Evolutionary conservation across 1,140 invertebrate species (phyloP).

Genomic region (Musca vetustissima): DNA sequence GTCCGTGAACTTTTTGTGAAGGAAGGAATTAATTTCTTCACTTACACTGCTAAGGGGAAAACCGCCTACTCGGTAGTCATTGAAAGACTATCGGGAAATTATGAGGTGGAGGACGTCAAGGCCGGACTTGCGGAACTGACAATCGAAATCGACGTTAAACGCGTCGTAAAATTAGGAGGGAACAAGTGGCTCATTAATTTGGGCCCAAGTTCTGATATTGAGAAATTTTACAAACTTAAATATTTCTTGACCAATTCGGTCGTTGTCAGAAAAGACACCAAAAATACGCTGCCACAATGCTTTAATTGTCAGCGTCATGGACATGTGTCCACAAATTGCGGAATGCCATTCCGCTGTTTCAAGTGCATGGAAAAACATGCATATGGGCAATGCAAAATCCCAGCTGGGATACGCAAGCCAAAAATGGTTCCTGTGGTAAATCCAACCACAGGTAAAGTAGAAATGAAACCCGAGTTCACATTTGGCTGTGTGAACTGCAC

Average conservation of each 20-base stretch:
- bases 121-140: neutral
- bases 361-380: neutral
- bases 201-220: neutral
- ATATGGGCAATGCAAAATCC: neutral
- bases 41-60: neutral
- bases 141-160: neutral
- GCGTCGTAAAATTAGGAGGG: neutral
- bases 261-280: neutral
- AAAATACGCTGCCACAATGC: neutral
- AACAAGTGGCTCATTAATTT: neutral
- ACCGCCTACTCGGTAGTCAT: neutral
- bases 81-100: neutral
- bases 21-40: neutral
- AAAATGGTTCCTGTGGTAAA: neutral
- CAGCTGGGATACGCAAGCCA: neutral
- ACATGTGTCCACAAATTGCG: neutral
- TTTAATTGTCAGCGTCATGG: neutral
- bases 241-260: neutral
- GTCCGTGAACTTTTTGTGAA: neutral
- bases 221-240: neutral
- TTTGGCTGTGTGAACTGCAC: neutral
- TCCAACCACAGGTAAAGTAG: neutral
- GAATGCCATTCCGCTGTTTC: neutral
- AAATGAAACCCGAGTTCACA: neutral
- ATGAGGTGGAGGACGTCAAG: neutral